Percentiles rank a stretch among this genome's conserved stretches.
phyloP scores from a whole-genome alignment of 2,797 vertebrate genomes.

The Chrysocyon brachyurus region DNA sequence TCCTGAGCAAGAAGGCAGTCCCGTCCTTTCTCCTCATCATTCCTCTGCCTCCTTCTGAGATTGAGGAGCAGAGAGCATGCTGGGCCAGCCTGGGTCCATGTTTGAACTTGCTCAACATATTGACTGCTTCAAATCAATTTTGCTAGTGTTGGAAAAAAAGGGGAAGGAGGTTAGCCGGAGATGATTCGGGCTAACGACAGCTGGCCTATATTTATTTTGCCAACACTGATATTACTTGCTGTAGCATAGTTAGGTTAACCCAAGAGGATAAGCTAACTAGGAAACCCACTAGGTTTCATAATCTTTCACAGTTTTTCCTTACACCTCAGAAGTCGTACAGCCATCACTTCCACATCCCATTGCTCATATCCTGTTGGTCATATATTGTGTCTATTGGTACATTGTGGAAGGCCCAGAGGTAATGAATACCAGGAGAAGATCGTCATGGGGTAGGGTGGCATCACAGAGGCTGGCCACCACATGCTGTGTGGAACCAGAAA shows the following conservation, averaged over 20 bases:
- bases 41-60: background rate
- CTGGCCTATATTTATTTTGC: background rate
- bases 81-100: background rate
- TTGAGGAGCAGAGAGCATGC: background rate
- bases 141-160: background rate
- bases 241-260: background rate
- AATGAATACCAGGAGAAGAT: background rate
- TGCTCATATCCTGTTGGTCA: background rate
- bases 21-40: no score
- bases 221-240: background rate
- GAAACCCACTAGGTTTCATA: background rate
- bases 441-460: background rate
- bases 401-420: background rate
- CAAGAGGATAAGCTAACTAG: background rate
- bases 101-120: background rate
- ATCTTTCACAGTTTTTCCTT: background rate
- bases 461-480: background rate
- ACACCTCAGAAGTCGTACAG: background rate
- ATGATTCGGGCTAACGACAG: background rate
- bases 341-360: background rate
- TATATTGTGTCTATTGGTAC: background rate
- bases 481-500: background rate
- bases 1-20: background rate
- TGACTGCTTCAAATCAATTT: background rate
- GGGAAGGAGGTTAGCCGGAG: background rate